Conservation (phyloP, 2,797 vertebrate species). For the Danionella dracula region DNA sequence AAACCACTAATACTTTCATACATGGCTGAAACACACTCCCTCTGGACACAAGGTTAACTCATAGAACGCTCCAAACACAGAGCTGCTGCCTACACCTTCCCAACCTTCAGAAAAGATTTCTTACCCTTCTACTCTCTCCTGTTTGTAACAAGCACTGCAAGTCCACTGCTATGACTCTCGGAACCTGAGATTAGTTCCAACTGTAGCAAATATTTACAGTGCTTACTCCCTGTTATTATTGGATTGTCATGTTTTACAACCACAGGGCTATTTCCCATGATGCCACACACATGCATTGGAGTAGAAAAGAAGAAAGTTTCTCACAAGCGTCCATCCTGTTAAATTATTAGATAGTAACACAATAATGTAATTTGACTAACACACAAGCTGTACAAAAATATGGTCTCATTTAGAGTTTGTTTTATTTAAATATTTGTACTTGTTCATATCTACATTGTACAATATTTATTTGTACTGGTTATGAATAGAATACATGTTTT, state of each 20-base stretch:
- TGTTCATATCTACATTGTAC: too few species aligned
- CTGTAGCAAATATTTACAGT: conserved; percentile 17
- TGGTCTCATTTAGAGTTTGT: too few species aligned
- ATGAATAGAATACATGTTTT: too few species aligned
- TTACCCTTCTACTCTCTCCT: not conserved
- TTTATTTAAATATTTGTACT: too few species aligned
- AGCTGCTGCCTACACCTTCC: not conserved
- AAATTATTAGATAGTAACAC: too few species aligned
- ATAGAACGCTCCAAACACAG: not conserved
- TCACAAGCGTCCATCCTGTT: not conserved
- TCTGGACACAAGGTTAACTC: conserved; percentile 23
- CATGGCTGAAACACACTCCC: conserved; percentile 25
- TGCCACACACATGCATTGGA: conserved; percentile 7
- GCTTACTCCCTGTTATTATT: conserved; percentile 20
- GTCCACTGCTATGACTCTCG: not conserved
- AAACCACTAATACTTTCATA: conserved; percentile 31
- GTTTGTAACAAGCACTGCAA: not conserved
- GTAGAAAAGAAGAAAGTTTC: conserved; percentile 5
- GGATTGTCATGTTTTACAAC: conserved; percentile 22
- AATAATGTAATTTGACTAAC: too few species aligned
- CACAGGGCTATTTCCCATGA: not conserved
- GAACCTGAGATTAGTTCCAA: not conserved
- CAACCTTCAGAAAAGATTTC: not conserved
- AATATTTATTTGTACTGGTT: too few species aligned
- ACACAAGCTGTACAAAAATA: too few species aligned